Evolutionary conservation across 2,797 vertebrate genomes (phyloP).

Genomic region (Liparis tanakae): DNA sequence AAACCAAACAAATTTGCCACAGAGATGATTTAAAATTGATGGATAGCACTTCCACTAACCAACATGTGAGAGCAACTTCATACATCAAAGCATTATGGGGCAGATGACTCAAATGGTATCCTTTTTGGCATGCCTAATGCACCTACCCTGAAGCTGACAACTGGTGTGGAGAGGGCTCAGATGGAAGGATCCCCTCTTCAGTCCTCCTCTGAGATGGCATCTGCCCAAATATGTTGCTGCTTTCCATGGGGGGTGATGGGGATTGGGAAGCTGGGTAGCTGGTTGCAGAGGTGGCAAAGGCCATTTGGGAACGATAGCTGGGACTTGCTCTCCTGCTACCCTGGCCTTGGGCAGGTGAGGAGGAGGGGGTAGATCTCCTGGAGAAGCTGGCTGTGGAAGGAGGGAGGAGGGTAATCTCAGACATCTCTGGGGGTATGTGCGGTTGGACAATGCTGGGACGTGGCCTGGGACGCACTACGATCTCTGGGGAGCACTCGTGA

Average conservation of each 20-base stretch:
- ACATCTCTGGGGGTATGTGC: conserved; percentile 87
- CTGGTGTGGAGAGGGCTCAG: conserved; percentile 92
- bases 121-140: conserved; percentile 76
- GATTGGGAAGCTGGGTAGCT: conserved; percentile 90
- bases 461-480: conserved; percentile 94
- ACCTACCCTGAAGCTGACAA: conserved; percentile 99
- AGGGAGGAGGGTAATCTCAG: conserved; percentile 96
- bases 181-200: conserved; percentile 94
- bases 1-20: conserved; percentile 42
- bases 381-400: conserved; percentile 96
- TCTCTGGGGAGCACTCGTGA: conserved; percentile 95
- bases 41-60: conserved; percentile 48
- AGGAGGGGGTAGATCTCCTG: conserved; percentile 94
- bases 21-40: conserved; percentile 46
- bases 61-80: conserved; percentile 69
- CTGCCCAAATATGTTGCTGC: conserved; percentile 93
- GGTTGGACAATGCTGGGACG: conserved; percentile 92
- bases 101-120: conserved; percentile 76
- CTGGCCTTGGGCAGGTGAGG: conserved; percentile 91
- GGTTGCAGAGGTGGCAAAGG: conserved; percentile 91
- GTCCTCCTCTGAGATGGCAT: conserved; percentile 91
- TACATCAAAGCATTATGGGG: conserved; percentile 76
- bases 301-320: conserved; percentile 89
- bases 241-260: conserved; percentile 89
- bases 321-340: conserved; percentile 86